Percentiles rank a stretch among this genome's conserved stretches.
phyloP scores from a whole-genome alignment of 2,797 vertebrate genomes.

The Characodon lateralis region DNA sequence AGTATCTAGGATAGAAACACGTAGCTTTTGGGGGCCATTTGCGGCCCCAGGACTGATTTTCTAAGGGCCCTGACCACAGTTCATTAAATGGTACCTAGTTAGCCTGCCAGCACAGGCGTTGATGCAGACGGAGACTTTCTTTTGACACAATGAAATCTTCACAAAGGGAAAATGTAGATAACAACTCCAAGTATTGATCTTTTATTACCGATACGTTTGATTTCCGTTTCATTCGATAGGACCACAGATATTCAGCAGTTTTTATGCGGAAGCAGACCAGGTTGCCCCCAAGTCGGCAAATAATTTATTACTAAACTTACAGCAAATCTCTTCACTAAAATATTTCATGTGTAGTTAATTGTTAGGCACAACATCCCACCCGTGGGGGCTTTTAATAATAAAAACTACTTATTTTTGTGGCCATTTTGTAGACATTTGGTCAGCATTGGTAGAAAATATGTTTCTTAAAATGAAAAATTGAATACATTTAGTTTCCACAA shows the following conservation, averaged over 20 bases:
- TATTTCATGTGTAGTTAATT: not conserved
- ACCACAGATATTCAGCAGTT: no score
- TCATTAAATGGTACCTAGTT: no score
- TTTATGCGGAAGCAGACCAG: not conserved
- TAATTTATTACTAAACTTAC: no score
- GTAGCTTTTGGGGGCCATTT: not conserved
- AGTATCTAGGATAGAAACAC: not conserved
- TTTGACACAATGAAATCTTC: no score
- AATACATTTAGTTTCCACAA: not conserved
- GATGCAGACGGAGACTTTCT: no score
- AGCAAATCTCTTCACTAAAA: not conserved
- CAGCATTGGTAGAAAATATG: not conserved
- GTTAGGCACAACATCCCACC: not conserved
- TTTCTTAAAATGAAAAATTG: not conserved
- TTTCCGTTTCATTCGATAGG: not conserved
- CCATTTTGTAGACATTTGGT: no score
- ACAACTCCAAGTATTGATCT: no score
- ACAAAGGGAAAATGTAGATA: no score
- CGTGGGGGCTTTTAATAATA: not conserved
- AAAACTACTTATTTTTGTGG: not conserved
- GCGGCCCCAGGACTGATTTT: not conserved
- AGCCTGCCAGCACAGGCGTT: no score
- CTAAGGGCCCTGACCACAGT: not conserved
- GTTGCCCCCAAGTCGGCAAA: no score
- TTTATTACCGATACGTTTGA: not conserved